A percentile compares a stretch with the other conserved stretches of the same genome.
These are phyloP conservation scores for Drosophila pseudotalamancana DNA, from an alignment of 2,888 invertebrate genomes.

Conservation along the genomic window DNA sequence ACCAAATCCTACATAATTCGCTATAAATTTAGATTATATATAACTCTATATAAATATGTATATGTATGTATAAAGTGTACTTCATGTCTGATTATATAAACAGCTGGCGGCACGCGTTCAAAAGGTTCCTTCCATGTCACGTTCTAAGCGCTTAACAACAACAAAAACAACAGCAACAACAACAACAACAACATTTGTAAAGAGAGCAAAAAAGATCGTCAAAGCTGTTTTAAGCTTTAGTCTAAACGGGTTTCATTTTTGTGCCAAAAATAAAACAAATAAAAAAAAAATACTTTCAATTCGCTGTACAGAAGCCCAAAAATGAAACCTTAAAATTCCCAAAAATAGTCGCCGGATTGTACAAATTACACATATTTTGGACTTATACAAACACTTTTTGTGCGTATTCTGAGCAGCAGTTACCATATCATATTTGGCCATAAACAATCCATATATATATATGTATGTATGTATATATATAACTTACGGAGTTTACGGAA, in stretches of 20 bases:
- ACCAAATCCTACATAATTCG: conserved; percentile 9
- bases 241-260: conserved; percentile 31
- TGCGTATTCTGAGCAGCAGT: neutral
- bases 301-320: conserved; percentile 18
- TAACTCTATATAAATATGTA: neutral
- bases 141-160: conserved; percentile 2
- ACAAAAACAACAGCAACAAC: neutral
- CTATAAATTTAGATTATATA: neutral
- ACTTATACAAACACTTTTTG: neutral
- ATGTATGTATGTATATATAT: too few species aligned
- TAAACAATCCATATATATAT: too few species aligned
- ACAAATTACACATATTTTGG: neutral
- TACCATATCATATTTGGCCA: too few species aligned
- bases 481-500: too few species aligned
- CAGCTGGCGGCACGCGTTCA: neutral
- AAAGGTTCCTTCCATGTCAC: neutral
- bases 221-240: conserved; percentile 6
- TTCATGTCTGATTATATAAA: conserved; percentile 31
- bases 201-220: neutral
- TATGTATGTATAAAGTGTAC: conserved; percentile 16
- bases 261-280: neutral
- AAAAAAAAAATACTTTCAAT: conserved; percentile 26
- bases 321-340: conserved; percentile 7
- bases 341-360: conserved; percentile 4
- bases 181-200: neutral